phyloP scores from a whole-genome alignment of 1,140 invertebrate genomes.

The Drosophila miranda region DNA sequence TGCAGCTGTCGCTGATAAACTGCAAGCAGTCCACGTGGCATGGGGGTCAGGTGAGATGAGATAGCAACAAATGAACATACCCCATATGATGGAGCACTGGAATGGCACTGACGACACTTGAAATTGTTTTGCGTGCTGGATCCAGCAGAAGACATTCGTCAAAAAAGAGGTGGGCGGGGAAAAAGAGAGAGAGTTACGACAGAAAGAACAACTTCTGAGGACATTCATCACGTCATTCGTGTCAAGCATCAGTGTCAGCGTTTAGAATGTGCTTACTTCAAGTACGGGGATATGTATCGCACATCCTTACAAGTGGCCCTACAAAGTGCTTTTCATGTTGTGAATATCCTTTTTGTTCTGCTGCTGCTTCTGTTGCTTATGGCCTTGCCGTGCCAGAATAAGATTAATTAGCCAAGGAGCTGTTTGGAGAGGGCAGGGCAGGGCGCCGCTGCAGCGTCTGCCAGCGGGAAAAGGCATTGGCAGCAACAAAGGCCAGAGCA shows the following conservation, averaged over 20 bases:
- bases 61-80: constrained; percentile 70
- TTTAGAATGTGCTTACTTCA: constrained; percentile 68
- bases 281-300: constrained; percentile 24
- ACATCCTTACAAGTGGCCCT: constrained; percentile 4
- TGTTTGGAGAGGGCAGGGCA: constrained; percentile 7
- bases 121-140: constrained; percentile 66
- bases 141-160: constrained; percentile 58
- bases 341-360: constrained; percentile 1
- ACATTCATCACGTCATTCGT: constrained; percentile 78
- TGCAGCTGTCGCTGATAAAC: constrained; percentile 63
- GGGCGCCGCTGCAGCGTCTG: constrained; percentile 22
- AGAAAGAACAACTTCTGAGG: constrained; percentile 39
- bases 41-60: not conserved
- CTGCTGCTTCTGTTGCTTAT: constrained; percentile 2
- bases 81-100: constrained; percentile 57
- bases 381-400: constrained; percentile 46
- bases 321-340: constrained; percentile 13
- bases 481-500: constrained; percentile 50
- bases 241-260: constrained; percentile 60
- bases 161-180: constrained; percentile 42
- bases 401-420: constrained; percentile 69
- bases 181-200: too few relatives aligned
- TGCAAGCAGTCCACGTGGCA: constrained; percentile 42
- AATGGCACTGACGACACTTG: constrained; percentile 66
- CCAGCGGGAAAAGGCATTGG: constrained; percentile 3